phyloP scores from a whole-genome alignment of 1,140 invertebrate species.

The Lysiphlebus fabarum region DNA sequence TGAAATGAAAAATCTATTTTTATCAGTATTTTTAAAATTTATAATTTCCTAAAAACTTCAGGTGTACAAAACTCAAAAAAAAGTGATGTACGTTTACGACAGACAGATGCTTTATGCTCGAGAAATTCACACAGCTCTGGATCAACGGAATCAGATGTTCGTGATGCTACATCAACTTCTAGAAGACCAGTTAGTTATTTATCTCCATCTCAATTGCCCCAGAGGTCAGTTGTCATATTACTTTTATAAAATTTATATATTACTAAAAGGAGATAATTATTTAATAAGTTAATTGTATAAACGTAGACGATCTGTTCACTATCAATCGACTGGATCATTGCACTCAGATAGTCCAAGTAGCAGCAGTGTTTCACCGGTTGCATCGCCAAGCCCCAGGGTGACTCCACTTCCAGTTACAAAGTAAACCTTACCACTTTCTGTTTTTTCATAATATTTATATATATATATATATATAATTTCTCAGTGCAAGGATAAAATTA shows the following conservation, averaged over 20 bases:
- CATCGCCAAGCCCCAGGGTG: constrained; percentile 75
- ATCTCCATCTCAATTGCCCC: constrained; percentile 49
- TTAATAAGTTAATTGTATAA: neutral
- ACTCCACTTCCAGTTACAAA: constrained; percentile 61
- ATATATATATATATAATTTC: neutral
- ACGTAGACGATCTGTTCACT: constrained; percentile 69
- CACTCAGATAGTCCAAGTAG: constrained; percentile 83
- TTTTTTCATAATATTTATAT: constrained; percentile 6
- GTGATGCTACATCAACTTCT: constrained; percentile 42
- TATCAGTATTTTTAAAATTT: too few relatives aligned
- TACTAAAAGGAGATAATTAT: neutral
- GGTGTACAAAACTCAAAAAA: constrained; percentile 44
- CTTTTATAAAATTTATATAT: neutral
- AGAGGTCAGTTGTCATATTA: constrained; percentile 36
- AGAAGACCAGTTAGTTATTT: constrained; percentile 45
- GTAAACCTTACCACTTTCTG: constrained; percentile 29
- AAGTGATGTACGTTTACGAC: constrained; percentile 46
- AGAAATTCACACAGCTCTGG: constrained; percentile 42
- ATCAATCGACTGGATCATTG: constrained; percentile 80
- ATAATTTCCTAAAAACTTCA: constrained; percentile 24
- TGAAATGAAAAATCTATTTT: too few relatives aligned
- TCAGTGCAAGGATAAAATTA: too few relatives aligned
- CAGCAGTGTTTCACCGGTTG: constrained; percentile 76
- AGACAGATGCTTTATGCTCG: constrained; percentile 33
- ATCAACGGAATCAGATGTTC: constrained; percentile 46